Evolutionary conservation across 2,888 invertebrate species (phyloP), one percentile per base, ranked within the genome.

Genomic region (Busseola fusca): DNA sequence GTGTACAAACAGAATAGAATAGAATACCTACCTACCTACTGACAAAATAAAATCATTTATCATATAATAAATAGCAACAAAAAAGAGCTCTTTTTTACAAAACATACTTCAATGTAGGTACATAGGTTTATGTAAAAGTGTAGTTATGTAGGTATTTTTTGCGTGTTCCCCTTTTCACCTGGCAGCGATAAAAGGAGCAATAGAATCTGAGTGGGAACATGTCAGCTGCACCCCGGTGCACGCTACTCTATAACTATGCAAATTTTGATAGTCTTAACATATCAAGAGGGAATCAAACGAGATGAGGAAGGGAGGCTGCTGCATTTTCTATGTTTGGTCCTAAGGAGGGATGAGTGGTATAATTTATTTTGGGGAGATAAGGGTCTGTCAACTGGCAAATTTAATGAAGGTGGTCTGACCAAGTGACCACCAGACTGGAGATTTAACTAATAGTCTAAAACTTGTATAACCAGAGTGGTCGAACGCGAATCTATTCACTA

Each of bases 171-270:
- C 62, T 52, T 70, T 72, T 58, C 63, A 57, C 76, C 60, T 67
- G 57, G 27, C 57, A 45, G 25, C 56, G 34, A 78, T 74, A 82
- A 84, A 81, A 81, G 59, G 58, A 84, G 76, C 82, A 84, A 77
- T 70, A 71, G 66, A 72, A 71, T 75, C 56, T 69, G 34, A 64
- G 74, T 72, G 81, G 59, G 74, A 81, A 68, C 68, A 64, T 67
- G 76, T 56, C 82, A 84, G 83, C 76, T 85, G 86, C 83, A 84
- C 79, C 78, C 60, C 52, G 72, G 65, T 83, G 81, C 82, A 82
- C 79, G 68, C 80, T 81, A 82, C 77, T 78, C 86, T 78, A 87
- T 87, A 84, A 88, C 77, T 87, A 89, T 89, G 89, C 84, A 87
- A 89, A 89, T 84, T 80, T 82, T 82, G 76, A 84, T 87, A 85